A percentile compares a stretch with the other conserved stretches of the same genome.
Conservation (phyloP, 2,113 vertebrate species). For the Symphodus melops region DNA sequence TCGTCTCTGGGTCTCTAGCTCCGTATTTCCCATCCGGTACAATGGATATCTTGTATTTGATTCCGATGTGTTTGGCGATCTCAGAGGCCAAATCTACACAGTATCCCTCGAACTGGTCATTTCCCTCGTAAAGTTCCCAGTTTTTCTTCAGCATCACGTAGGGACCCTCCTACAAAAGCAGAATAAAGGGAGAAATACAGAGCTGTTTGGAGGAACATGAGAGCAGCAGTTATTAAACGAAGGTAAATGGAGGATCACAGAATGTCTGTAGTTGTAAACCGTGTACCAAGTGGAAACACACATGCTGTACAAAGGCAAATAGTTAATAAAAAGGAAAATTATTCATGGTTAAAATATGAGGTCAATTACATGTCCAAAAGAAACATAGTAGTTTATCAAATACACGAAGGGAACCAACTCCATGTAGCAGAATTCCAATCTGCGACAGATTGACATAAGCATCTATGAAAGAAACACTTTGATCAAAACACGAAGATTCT, state of each 20-base stretch:
- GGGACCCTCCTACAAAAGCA: constrained; percentile 93
- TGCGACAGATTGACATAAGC: neutral
- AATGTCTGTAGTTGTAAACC: constrained; percentile 9
- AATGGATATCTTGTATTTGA: constrained; percentile 99
- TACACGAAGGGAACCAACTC: neutral
- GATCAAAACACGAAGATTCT: too few species aligned
- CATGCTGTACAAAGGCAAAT: neutral
- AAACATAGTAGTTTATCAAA: constrained; percentile 1
- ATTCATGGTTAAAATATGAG: neutral
- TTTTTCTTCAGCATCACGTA: constrained; percentile 99
- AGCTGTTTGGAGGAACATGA: constrained; percentile 70
- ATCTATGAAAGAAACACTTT: neutral
- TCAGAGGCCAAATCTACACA: constrained; percentile 99
- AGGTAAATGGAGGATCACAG: constrained; percentile 6
- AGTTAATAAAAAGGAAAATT: neutral
- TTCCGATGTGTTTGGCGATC: constrained; percentile 98
- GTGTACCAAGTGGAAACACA: neutral
- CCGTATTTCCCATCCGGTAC: constrained; percentile 99
- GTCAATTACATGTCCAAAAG: constrained; percentile 1
- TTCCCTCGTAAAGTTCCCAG: constrained; percentile 97
- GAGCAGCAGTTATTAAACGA: constrained; percentile 6
- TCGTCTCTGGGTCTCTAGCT: constrained; percentile 97
- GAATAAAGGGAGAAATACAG: constrained; percentile 68
- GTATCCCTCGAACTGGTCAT: constrained; percentile 98
- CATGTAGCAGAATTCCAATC: neutral